Base-by-base conservation (phyloP, 2,113 vertebrate genomes). In the Burhinus oedicnemus region DNA sequence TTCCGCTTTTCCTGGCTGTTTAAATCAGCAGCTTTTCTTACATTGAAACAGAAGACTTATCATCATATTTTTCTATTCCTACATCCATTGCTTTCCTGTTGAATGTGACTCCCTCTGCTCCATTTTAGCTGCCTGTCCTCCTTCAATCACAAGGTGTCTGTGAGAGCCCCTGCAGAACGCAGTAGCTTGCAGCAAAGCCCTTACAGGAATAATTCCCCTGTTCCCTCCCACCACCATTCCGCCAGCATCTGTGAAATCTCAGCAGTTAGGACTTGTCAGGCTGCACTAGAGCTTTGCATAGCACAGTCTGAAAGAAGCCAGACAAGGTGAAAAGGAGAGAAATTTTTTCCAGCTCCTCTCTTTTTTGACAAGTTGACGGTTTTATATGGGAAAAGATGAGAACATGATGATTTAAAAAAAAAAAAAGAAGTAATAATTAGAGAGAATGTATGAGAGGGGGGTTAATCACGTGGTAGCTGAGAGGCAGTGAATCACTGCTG, bases 251-350 rank as follows among this genome's bases (percentile, higher is more conserved):
- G 96, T 55, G 80, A 88, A 96, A 96, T 93, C 89, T 97, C 97
- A 90, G 62, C 83, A 89, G 82, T 60, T 69, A 85, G 30, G 36
- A 90, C 91, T 80, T 95, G 94, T 95, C 93, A 96, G 74, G 47
- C 84, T 94, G 51, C 80, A 65, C 72, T 68, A 72, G 10, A 66
- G 47, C 58, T 93, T 55, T 90, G 80, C 85, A 80, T 71, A 92
- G 79, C 68, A 90, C 54, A 10, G 66, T 81, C 68, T 96, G 95
- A 97, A 95, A 95, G 52, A 90, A 95, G 58, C 84, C 96, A 97
- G 95, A 72, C 20, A 25, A 84, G 61, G 70, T 89, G 79, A 66
- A 92, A 94, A 85, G 78, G 89, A 80, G 44, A 71, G 14, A 51
- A 55, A 61, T 72, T 85, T 78, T 96, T 95, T 80, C 81, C 89